Base-by-base conservation (phyloP, 2,888 invertebrate genomes). In the Dicyrtomina minuta region DNA sequence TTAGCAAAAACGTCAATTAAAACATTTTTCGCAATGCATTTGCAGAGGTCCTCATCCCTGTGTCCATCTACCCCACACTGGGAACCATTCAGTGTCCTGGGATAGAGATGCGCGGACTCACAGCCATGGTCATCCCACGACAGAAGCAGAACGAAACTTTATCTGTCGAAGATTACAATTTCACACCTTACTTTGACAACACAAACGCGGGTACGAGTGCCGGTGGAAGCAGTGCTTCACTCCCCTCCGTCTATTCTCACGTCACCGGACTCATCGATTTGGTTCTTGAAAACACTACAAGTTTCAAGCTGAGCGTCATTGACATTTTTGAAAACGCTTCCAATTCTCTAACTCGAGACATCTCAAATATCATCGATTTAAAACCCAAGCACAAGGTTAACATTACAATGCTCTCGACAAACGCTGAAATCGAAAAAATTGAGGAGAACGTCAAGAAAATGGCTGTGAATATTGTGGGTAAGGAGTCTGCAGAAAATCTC, bases 81-180 rank as follows among this genome's bases (percentile, higher is more conserved):
- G 84, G 83, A 20, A 74, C 82, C 0, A 81, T 84, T 71, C 85
- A 88, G 74, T 86, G 89, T 68, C 92, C 91, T 58, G 91, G 91
- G 71, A 88, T 93, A 0, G 89, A 91, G 82, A 83, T 93, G 8
- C 85, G 88, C 64, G 92, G 92, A 4, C 83, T 93, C 0, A 87
- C 89, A 75, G 91, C 91, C 0, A 90, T 88, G 70, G 86, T 89
- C 0, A 91, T 93, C 53, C 86, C 90, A 0, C 85, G 88, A 75
- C 59, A 60, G 24, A 33, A 39, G 1, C 62, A 68, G 43, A 43
- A 51, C 5, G 68, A 68, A 8, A 62, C 49, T 2, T 56, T 65
- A 10, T 60, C 65, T 0, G 20, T 72, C 0, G 72, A 72, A 65
- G 69, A 66, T 27, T 65, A 53, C 33, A 64, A 55, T n/a, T 72